Percentiles rank a stretch among this genome's conserved stretches.
Conservation (phyloP, 2,888 invertebrate species). For the Platycheirus albimanus region DNA sequence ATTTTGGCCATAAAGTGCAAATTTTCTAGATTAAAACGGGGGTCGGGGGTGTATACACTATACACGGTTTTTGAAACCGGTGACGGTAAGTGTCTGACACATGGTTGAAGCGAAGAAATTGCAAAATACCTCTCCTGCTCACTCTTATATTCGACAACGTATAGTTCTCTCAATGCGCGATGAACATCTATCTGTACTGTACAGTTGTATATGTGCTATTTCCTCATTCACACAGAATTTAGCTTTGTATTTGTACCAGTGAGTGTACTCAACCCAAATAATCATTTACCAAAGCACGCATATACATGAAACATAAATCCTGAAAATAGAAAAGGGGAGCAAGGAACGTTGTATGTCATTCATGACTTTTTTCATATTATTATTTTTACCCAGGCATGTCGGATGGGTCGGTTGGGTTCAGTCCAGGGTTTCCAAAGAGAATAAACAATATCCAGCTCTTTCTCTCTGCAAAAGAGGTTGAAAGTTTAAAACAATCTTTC, state of each 20-base stretch:
- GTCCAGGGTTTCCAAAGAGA: conserved; percentile 44
- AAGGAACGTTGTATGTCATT: conserved; percentile 43
- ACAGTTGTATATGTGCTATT: conserved; percentile 24
- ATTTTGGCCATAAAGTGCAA: conserved; percentile 75
- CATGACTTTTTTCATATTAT: conserved; percentile 25
- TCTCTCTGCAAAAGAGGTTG: conserved; percentile 80
- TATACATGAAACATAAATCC: conserved; percentile 33
- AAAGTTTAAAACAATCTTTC: conserved; percentile 78
- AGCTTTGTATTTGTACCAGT: conserved; percentile 36
- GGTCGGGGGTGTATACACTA: not conserved
- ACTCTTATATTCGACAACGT: conserved; percentile 6
- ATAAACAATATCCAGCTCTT: conserved; percentile 8
- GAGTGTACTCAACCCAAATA: conserved; percentile 72
- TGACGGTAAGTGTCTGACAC: conserved; percentile 46
- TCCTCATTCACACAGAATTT: conserved; percentile 32
- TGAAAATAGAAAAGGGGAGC: conserved; percentile 17
- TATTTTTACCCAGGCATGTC: not conserved
- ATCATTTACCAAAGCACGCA: conserved; percentile 57
- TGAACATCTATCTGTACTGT: conserved; percentile 22
- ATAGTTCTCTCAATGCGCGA: conserved; percentile 45
- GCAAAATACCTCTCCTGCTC: conserved; percentile 35
- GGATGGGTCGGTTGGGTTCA: conserved; percentile 33
- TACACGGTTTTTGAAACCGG: conserved; percentile 35
- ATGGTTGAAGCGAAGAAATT: conserved; percentile 56
- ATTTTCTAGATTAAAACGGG: conserved; percentile 27